Conservation (phyloP, 2,113 vertebrate genomes). For the Hyperoodon ampullatus region DNA sequence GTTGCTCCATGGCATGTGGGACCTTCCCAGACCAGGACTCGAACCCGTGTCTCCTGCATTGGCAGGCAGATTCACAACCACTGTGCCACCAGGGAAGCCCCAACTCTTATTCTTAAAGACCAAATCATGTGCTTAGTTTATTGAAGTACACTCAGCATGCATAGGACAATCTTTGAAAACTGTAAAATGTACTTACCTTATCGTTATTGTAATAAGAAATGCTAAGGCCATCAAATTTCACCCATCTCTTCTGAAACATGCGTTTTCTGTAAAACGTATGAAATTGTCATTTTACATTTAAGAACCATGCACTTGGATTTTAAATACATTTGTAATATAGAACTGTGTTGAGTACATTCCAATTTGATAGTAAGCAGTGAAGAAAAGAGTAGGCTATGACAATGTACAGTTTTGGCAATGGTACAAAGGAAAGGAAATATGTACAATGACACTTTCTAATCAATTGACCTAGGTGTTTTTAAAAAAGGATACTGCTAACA, state of each 20-base stretch:
- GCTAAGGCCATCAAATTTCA: slow-evolving; percentile 93
- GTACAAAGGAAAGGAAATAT: background rate
- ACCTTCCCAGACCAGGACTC: too few species aligned
- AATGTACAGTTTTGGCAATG: background rate
- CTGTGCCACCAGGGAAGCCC: too few species aligned
- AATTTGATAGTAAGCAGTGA: background rate
- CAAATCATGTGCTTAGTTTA: background rate
- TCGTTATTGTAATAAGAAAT: slow-evolving; percentile 96
- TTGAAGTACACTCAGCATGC: background rate
- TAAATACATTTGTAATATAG: slow-evolving; percentile 5
- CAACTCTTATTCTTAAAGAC: background rate
- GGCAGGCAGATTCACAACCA: too few species aligned
- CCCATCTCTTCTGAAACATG: slow-evolving; percentile 97
- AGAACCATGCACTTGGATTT: background rate
- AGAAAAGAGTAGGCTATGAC: background rate
- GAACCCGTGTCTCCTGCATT: too few species aligned
- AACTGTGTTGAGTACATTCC: background rate
- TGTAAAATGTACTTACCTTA: slow-evolving; percentile 86
- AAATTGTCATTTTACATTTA: slow-evolving; percentile 56
- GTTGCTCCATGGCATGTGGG: too few species aligned
- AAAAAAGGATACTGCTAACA: background rate
- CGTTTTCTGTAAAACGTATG: slow-evolving; percentile 87
- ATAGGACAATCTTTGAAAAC: slow-evolving; percentile 14
- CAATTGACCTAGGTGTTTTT: background rate
- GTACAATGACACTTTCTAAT: background rate